These are phyloP conservation scores for Hyperoplus immaculatus DNA, from an alignment of 2,797 vertebrate genomes.

Conservation along the genomic window DNA sequence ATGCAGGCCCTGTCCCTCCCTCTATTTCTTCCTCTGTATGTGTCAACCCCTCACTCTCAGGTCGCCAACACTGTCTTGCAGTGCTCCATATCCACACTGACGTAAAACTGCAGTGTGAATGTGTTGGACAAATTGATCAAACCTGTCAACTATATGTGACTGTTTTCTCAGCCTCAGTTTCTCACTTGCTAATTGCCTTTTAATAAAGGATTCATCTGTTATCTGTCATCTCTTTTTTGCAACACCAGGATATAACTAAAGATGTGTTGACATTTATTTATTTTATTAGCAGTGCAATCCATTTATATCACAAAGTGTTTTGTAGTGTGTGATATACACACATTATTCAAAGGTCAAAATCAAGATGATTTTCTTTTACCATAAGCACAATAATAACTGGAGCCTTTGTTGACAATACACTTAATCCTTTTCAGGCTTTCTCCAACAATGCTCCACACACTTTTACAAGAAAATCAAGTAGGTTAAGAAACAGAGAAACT, in stretches of 20 bases:
- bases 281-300: not conserved
- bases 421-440: no score
- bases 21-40: not conserved
- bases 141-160: not conserved
- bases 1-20: slow-evolving; percentile 2
- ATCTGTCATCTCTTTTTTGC: not conserved
- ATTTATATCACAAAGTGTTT: not conserved
- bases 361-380: no score
- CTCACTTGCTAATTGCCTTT: not conserved
- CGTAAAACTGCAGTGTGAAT: not conserved
- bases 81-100: not conserved
- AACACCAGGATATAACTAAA: not conserved
- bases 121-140: not conserved
- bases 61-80: not conserved
- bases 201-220: not conserved
- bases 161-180: not conserved
- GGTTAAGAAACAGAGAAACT: not conserved
- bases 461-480: no score
- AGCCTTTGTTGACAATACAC: no score
- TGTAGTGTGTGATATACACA: no score
- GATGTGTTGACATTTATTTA: not conserved
- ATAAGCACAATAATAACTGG: no score
- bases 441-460: no score
- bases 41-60: not conserved
- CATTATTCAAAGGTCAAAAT: no score